Percentiles rank a stretch among this genome's conserved stretches.
phyloP scores from a whole-genome alignment of 2,888 invertebrate genomes.

The Kuschelorhynchus macadamiae region DNA sequence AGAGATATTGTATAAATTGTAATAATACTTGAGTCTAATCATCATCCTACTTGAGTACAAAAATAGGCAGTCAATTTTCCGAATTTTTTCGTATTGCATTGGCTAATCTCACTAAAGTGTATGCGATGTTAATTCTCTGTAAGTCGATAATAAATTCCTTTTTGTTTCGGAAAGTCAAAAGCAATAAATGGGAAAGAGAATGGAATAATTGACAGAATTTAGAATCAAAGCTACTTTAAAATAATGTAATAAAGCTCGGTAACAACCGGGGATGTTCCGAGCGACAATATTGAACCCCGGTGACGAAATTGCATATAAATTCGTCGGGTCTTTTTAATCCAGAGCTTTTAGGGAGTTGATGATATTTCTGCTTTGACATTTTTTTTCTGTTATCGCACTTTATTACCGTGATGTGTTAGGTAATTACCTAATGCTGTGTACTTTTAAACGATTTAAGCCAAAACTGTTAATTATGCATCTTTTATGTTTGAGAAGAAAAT shows the following conservation, averaged over 20 bases:
- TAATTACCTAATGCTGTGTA: constrained; percentile 13
- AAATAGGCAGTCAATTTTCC: no score
- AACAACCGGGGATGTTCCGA: constrained; percentile 44
- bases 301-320: constrained; percentile 63
- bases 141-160: constrained; percentile 2
- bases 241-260: constrained; percentile 49
- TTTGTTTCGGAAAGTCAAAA: constrained; percentile 41
- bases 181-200: constrained; percentile 53
- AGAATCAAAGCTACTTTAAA: constrained; percentile 62
- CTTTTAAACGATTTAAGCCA: constrained; percentile 6
- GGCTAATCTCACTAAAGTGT: no score
- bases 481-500: no score
- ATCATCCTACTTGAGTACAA: no score
- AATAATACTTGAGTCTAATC: no score
- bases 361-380: constrained; percentile 44
- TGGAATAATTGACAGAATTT: constrained; percentile 59
- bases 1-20: no score
- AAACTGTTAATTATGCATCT: no score
- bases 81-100: no score
- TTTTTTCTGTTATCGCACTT: constrained; percentile 37
- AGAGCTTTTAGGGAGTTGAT: constrained; percentile 57
- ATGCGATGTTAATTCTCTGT: no score
- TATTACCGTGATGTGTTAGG: constrained; percentile 22
- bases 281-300: constrained; percentile 48
- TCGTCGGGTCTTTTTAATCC: constrained; percentile 61